Evolutionary conservation across 2,797 vertebrate species (phyloP), one percentile per base, ranked within the genome.

Genomic region (Dicrostonyx torquatus): DNA sequence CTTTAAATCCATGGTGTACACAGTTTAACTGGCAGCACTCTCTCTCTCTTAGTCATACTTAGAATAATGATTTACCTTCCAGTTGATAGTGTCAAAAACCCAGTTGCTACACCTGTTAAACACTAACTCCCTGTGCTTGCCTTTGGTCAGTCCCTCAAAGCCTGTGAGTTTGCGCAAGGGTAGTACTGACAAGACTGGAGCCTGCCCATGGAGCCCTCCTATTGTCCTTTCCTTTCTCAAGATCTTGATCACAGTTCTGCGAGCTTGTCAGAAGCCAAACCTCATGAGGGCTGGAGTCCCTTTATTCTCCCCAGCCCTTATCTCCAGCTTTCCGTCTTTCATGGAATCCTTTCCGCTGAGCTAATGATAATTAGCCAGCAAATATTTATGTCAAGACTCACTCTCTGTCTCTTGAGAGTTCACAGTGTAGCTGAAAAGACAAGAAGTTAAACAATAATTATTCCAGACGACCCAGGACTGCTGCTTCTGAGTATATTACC

Each of bases 341-440:
- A 22, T 0, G 76, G 83, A 70, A 87, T 90, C 70, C 53, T 87
- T 89, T 95, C 78, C 34, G 37, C 43, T 45, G 45, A n/a, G 60
- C 90, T 87, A 92, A 84, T 80, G 53, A 94, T 78, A 92, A n/a
- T 77, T 73, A 68, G 43, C 83, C 70, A 93, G 76, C 34, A 95
- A 91, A 86, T 94, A 94, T 76, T 92, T 95, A 82, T 86, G 70
- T 82, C 73, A 83, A 79, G 55, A 40, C 6, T 75, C 73, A 86
- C 9, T 66, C 83, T 89, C 68, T 77, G 76, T 92, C 15, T 87
- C 50, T 53, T 20, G 55, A 80, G 75, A 70, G 53, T 78, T 96
- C 68, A 77, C 6, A 82, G 40, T 88, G 40, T 82, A 29, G 43
- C 62, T 87, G 55, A 68, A 22, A 75, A 87, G 45, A 45, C 29